Conservation (phyloP, 2,113 vertebrate species). For the Sebastes schlegelii region DNA sequence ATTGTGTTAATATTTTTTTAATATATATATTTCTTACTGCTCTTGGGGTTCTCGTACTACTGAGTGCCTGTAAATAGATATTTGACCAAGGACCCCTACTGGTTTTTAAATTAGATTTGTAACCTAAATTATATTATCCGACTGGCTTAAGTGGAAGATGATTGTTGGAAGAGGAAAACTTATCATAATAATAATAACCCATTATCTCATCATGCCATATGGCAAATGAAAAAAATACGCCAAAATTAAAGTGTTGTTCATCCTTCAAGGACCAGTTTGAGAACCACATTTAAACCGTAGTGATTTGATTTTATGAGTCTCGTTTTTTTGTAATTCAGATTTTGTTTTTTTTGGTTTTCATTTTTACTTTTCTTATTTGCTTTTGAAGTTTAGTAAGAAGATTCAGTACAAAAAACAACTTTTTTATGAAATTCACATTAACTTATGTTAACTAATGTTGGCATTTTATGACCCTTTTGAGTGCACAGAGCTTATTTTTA, state of each 20-base stretch:
- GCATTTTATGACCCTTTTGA: conserved; percentile 72
- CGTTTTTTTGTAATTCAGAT: conserved; percentile 40
- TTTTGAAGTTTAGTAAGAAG: conserved; percentile 55
- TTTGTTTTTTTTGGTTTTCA: conserved; percentile 16
- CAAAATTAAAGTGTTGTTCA: conserved; percentile 2
- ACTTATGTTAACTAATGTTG: conserved; percentile 69
- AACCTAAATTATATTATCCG: conserved; percentile 2
- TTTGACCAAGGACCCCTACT: conserved; percentile 32
- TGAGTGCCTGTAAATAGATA: conserved; percentile 26
- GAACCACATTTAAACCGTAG: conserved; percentile 14
- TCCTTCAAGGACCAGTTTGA: conserved; percentile 26
- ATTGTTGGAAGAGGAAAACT: not conserved
- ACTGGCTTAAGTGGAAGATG: conserved; percentile 34
- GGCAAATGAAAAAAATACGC: conserved; percentile 12
- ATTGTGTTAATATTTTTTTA: conserved; percentile 41
- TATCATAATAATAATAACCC: not conserved
- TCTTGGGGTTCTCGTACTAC: conserved; percentile 26
- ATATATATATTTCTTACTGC: conserved; percentile 38
- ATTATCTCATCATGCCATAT: conserved; percentile 11
- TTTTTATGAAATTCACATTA: conserved; percentile 72
- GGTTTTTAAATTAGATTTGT: conserved; percentile 41
- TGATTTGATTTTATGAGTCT: conserved; percentile 40
- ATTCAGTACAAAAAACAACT: conserved; percentile 24
- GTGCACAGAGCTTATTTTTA: conserved; percentile 81
- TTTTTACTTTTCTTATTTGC: conserved; percentile 38